Percentiles rank a stretch among this genome's conserved stretches.
phyloP scores from a whole-genome alignment of 2,113 vertebrate species.

The Phalacrocorax carbo region DNA sequence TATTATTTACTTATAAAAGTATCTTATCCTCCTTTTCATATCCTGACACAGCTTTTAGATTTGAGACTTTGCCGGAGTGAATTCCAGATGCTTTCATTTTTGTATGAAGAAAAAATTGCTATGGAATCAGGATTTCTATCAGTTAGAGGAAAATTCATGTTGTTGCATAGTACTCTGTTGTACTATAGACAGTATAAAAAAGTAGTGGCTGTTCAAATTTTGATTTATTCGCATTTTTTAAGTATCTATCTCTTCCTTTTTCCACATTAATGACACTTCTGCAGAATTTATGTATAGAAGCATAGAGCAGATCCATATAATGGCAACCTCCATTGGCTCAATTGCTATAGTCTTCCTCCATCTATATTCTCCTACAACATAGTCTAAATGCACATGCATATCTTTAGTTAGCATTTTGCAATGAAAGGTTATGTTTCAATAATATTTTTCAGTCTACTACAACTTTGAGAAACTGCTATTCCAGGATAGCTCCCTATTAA shows the following conservation, averaged over 20 bases:
- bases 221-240: not conserved
- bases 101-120: not conserved
- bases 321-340: not conserved
- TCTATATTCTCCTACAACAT: not conserved
- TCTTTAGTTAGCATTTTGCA: not conserved
- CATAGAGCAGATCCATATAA: not conserved
- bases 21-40: not conserved
- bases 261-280: not conserved
- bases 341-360: not conserved
- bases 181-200: not conserved
- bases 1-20: not conserved
- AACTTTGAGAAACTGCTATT: not conserved
- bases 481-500: not conserved
- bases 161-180: not conserved
- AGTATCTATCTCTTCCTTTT: not conserved
- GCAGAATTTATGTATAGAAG: not conserved
- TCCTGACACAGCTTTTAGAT: not conserved
- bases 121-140: not conserved
- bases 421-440: not conserved
- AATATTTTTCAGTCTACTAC: not conserved
- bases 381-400: not conserved
- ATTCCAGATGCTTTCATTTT: not conserved
- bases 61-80: not conserved
- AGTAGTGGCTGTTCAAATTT: not conserved
- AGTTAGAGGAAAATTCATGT: not conserved